Base-by-base conservation (phyloP, 2,113 vertebrate species). In the Oostethus manadensis region DNA sequence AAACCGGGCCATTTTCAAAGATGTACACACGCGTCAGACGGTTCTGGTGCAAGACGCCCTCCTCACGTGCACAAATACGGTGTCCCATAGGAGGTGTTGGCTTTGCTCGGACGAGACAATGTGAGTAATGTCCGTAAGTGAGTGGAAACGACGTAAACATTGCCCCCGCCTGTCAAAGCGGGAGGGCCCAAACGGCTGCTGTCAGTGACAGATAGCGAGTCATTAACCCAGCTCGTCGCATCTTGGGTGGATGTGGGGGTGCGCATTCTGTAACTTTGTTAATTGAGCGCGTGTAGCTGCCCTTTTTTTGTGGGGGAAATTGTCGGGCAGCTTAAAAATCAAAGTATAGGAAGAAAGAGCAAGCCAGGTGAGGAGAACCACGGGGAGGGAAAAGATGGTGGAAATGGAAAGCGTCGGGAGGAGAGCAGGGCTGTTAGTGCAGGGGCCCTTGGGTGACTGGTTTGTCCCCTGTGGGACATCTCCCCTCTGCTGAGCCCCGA, bases 381-480 rank as follows among this genome's bases (percentile, higher is more conserved):
- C 18, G 23, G 38, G 21, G 20, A 57, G 35, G 61, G 23, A 45
- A 47, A 54, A 56, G 47, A 46, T 0, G 6, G 35, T 26, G 51
- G 57, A 22, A 42, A 45, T 21, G 53, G 29, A 18, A 46, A 17
- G 33, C 50, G 40, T 18, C 22, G 66, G 57, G 55, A 68, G 57
- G 63, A 60, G 68, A 60, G 71, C 6, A 23, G 46, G 64, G 78
- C 76, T 80, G 81, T 82, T 77, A 80, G 87, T 80, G 78, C 86
- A 80, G 66, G 74, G 75, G 84, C 89, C 93, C 84, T 87, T 93
- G 92, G 92, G 93, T 92, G 92, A 91, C 89, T 88, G 77, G 80
- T 73, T 78, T 33, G 51, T 21, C 54, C 70, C 79, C 79, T 59
- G 18, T 1, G 81, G 76, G 78, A 72, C 55, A 33, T 62, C 56